A percentile compares a stretch with the other conserved stretches of the same genome.
Conservation (phyloP, 2,888 invertebrate genomes). For the Mythimna impura region DNA sequence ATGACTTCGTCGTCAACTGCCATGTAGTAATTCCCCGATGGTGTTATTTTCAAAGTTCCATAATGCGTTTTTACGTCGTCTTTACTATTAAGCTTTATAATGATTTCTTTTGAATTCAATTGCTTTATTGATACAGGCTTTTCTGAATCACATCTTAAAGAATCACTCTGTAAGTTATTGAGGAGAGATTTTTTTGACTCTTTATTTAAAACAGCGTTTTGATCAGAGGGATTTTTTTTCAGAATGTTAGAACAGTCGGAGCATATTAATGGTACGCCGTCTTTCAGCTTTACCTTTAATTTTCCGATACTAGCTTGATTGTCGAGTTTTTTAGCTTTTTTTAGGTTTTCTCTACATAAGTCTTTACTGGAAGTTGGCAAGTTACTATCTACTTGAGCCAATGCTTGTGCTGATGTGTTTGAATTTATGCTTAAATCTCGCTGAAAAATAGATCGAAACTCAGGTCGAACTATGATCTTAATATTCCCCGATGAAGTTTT, state of each 20-base stretch:
- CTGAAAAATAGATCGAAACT: conserved; percentile 43
- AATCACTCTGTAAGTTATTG: conserved; percentile 70
- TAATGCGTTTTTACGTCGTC: conserved; percentile 58
- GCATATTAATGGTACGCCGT: conserved; percentile 56
- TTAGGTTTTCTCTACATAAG: conserved; percentile 37
- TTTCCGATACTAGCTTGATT: conserved; percentile 68
- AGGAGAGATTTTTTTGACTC: conserved; percentile 74
- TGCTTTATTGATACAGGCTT: conserved; percentile 70
- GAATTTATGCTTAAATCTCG: conserved; percentile 31
- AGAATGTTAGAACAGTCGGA: conserved; percentile 64
- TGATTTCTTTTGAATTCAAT: conserved; percentile 73
- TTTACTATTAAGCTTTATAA: conserved; percentile 68
- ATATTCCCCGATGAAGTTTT: conserved; percentile 75
- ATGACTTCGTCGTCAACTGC: conserved; percentile 68
- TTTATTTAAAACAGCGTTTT: conserved; percentile 74
- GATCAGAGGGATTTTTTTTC: conserved; percentile 73
- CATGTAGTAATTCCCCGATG: conserved; percentile 78
- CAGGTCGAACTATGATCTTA: conserved; percentile 69
- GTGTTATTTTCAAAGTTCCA: conserved; percentile 76
- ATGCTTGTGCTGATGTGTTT: conserved; percentile 58
- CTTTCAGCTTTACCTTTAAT: conserved; percentile 61
- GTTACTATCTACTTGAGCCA: conserved; percentile 64
- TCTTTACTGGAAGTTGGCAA: conserved; percentile 53
- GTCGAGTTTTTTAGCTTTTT: conserved; percentile 38
- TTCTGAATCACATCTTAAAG: conserved; percentile 66